These are phyloP conservation scores for Protonibea diacanthus DNA, from an alignment of 2,797 vertebrate species.

Conservation along the genomic window DNA sequence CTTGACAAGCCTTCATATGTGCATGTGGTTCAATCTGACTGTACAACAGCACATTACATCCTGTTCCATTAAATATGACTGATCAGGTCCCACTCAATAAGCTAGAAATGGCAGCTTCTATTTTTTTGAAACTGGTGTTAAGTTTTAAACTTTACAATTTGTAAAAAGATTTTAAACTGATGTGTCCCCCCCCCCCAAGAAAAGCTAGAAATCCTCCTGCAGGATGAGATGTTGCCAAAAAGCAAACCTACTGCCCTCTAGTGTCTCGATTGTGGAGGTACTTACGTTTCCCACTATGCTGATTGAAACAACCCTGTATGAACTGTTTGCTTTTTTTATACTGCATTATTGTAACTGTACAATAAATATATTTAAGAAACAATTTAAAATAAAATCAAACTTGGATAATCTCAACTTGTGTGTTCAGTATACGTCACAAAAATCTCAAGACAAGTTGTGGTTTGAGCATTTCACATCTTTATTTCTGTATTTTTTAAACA, in stretches of 20 bases:
- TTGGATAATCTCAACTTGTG: constrained; percentile 49
- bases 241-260: constrained; percentile 83
- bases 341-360: constrained; percentile 82
- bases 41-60: constrained; percentile 40
- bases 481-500: constrained; percentile 84
- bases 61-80: constrained; percentile 26
- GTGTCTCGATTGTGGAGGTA: constrained; percentile 70
- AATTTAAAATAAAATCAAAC: constrained; percentile 79
- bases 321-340: constrained; percentile 79
- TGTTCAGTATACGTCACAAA: constrained; percentile 17
- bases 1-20: constrained; percentile 35
- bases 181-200: constrained; percentile 48
- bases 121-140: constrained; percentile 50
- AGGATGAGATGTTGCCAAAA: constrained; percentile 80
- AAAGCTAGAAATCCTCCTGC: constrained; percentile 52
- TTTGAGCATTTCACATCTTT: constrained; percentile 86
- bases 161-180: constrained; percentile 47
- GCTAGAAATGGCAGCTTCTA: constrained; percentile 78
- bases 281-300: constrained; percentile 57
- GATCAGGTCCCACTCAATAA: constrained; percentile 70
- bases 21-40: constrained; percentile 34
- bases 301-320: constrained; percentile 58
- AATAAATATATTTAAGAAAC: constrained; percentile 85
- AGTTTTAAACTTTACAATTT: constrained; percentile 59
- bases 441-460: constrained; percentile 55